Conservation (phyloP, 2,113 vertebrate species). For the Clupea harengus region DNA sequence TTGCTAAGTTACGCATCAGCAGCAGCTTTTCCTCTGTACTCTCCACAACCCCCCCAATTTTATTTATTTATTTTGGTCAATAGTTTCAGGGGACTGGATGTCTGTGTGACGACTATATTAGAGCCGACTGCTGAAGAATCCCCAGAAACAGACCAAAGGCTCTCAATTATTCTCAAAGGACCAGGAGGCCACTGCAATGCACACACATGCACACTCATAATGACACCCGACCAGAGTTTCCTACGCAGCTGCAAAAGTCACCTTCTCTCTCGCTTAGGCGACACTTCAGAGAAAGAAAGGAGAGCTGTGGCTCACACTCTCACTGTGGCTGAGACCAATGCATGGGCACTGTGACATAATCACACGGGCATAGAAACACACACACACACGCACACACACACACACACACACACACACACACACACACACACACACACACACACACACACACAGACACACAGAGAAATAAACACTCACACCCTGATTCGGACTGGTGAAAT, state of each 20-base stretch:
- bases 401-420: neutral
- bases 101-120: slow-evolving; percentile 60
- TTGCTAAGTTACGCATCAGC: slow-evolving; percentile 59
- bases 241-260: neutral
- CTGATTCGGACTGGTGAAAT: neutral
- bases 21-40: slow-evolving; percentile 41
- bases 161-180: slow-evolving; percentile 62
- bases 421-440: neutral
- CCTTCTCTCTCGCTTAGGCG: neutral
- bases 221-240: neutral
- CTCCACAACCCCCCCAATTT: neutral
- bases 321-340: neutral
- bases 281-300: neutral
- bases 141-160: slow-evolving; percentile 39
- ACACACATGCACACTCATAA: neutral
- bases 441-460: neutral
- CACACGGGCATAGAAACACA: neutral
- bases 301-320: neutral
- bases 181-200: slow-evolving; percentile 26
- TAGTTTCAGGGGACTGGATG: slow-evolving; percentile 58
- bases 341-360: neutral
- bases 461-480: neutral
- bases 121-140: slow-evolving; percentile 51
- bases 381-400: neutral
- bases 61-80: slow-evolving; percentile 60